Evolutionary conservation across 1,140 invertebrate species (phyloP), one percentile per base, ranked within the genome.

Genomic region (Dufourea novaeangliae): DNA sequence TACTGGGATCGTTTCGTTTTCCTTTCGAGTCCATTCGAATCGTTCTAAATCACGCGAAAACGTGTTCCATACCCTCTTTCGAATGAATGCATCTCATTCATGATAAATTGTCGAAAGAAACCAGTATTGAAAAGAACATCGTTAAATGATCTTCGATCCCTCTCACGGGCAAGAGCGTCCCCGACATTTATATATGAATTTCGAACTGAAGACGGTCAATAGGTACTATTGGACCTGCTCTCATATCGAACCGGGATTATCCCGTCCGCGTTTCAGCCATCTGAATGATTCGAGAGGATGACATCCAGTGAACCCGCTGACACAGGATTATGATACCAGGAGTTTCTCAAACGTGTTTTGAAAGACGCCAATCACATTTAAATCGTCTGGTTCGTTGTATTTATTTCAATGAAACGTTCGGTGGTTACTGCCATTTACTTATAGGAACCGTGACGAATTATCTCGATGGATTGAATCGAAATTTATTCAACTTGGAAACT

Each of bases 181-280:
- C 41, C 67, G 25, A 69, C 41, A 69, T 69, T 69, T 54, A 56
- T 69, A n/a, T 2, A 27, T 62, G 41, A 2, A 37, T 32, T 12
- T 20, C 5, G 1, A 20, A n/a, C 0, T 14, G 6, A 32, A 70
- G n/a, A 50, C 22, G 17, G 3, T 11, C 2, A 6, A 41, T 29
- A 12, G 17, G 7, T n/a, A n/a, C n/a, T n/a, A n/a, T n/a, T 14
- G 34, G 25, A 57, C 11, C 34, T 57, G 17, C 17, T 56, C 41
- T 22, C 67, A 12, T 25, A 11, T 70, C 52, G 12, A 22, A 27
- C 1, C 52, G 12, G 57, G 57, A 50, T 50, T 14, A 62, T 20
- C 29, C 0, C 2, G 57, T 46, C 17, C 34, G 37, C 41, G 17
- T 39, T 50, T 50, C 34, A 50, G 22, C 41, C 8, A 14, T n/a